Evolutionary conservation across 2,113 vertebrate species (phyloP), one percentile per base, ranked within the genome.

Genomic region (Ovibos moschatus): DNA sequence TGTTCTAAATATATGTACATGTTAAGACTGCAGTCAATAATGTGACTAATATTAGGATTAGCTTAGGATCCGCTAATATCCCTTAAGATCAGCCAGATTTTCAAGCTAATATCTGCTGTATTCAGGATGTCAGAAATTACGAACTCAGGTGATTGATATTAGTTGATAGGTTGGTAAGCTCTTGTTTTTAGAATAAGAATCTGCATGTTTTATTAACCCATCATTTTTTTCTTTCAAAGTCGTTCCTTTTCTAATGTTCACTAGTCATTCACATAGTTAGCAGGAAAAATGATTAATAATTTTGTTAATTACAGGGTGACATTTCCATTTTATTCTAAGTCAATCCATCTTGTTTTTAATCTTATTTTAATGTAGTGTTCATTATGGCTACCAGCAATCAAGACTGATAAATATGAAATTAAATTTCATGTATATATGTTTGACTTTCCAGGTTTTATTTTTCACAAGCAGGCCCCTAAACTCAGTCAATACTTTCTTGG

Each of bases 361-460:
- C n/a, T 67, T 81, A 64, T 58, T 71, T 89, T 96, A 94, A 87
- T 28, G 60, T 83, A 89, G 36, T 90, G 23, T 96, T 93, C 62
- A 74, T 76, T 45, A 27, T 89, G 53, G 23, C 55, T 64, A 45
- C 74, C 28, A 51, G 17, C 78, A 97, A 27, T 67, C 21, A 92
- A 86, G 33, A 93, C 14, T 60, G 64, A 45, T 76, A 94, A 92
- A 43, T 71, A 76, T 90, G 40, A 93, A 93, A 89, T 58, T 87
- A 53, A 79, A 33, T 91, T 86, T 62, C 89, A 90, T 55, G 79
- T 93, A n/a, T 86, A 86, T 84, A 86, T 84, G 27, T 96, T 92
- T 91, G 14, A 71, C 19, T 94, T 81, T 45, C 11, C 28, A 21
- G 57, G 40, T 36, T 94, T 92, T 83, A 6, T 47, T 91, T 97